A percentile compares a stretch with the other conserved stretches of the same genome.
Conservation (phyloP, 2,797 vertebrate species). For the Artibeus lituratus region DNA sequence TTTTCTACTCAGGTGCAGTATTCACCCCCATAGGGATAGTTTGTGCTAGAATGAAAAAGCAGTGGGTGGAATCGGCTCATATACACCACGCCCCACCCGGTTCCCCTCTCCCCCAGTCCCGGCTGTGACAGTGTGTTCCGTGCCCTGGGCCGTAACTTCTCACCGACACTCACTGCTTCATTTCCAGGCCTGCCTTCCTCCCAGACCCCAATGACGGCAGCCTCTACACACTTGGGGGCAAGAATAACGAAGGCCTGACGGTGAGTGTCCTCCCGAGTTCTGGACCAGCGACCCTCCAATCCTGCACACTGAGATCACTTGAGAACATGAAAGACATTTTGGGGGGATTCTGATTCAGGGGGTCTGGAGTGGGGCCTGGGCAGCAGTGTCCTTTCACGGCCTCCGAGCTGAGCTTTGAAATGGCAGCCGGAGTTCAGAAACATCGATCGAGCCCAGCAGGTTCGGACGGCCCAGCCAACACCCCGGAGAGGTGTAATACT, state of each 20-base stretch:
- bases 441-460: neutral
- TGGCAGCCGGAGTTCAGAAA: neutral
- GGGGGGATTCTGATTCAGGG: neutral
- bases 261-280: conserved; percentile 82
- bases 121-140: neutral
- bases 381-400: neutral
- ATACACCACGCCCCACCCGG: neutral
- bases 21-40: neutral
- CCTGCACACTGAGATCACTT: neutral
- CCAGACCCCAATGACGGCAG: conserved; percentile 98
- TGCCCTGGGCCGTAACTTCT: neutral
- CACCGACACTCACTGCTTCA: conserved; percentile 55
- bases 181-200: conserved; percentile 93
- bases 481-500: neutral
- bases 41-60: neutral
- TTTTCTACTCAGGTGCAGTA: neutral
- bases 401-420: neutral
- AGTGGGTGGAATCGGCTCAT: neutral
- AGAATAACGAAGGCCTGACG: conserved; percentile 95
- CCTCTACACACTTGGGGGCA: conserved; percentile 95
- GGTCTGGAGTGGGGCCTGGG: neutral
- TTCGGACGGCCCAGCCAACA: neutral
- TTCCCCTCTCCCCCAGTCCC: neutral
- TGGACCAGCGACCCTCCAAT: neutral
- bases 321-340: neutral